Evolutionary conservation across 2,888 invertebrate species (phyloP), one percentile per base, ranked within the genome.

Genomic region (Sarcophaga variegata): DNA sequence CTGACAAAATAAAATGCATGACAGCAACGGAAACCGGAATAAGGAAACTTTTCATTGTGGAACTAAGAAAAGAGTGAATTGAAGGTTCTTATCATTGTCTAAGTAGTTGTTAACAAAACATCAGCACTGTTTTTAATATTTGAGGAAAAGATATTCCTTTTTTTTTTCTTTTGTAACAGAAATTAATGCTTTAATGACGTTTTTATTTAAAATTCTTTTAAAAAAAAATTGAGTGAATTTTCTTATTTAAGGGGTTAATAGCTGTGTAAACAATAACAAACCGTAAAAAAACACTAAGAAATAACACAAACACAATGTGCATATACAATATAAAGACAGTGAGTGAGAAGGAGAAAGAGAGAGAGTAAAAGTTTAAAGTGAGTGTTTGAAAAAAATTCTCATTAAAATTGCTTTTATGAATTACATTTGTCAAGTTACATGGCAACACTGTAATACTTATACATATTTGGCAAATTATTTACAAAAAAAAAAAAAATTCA

Each of bases 381-480:
- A 27, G 27, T 27, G 27, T 27, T 4, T 27, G 27, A 27, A 27
- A 27, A 37, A 37, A 37, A 37, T 37, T 37, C 37, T 37, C 37
- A 37, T 37, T 37, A 37, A 37, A 81, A 54, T 81, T 81, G 54
- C 59, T 59, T 79, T 8, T 37, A 10, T 37, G 8, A 37, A 2
- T 69, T 54, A 14, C 66, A 66, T 47, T 10, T 62, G 62, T 78
- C 66, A 62, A 67, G 62, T 22, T 64, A 81, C 59, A 74, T 81
- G 78, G 81, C 79, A 84, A 84, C 45, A 62, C 47, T 81, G 64
- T 37, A 69, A 71, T 59, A 49, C 66, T 67, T 27, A 84, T 76
- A 82, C 49, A 17, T 67, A 79, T 85, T 81, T 82, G 78, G 78
- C 87, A 84, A 84, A 82, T 87, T 87, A 87, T 81, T 75, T 81